Evolutionary conservation across 2,113 vertebrate species (phyloP).

Genomic region (Nothocercus julius): DNA sequence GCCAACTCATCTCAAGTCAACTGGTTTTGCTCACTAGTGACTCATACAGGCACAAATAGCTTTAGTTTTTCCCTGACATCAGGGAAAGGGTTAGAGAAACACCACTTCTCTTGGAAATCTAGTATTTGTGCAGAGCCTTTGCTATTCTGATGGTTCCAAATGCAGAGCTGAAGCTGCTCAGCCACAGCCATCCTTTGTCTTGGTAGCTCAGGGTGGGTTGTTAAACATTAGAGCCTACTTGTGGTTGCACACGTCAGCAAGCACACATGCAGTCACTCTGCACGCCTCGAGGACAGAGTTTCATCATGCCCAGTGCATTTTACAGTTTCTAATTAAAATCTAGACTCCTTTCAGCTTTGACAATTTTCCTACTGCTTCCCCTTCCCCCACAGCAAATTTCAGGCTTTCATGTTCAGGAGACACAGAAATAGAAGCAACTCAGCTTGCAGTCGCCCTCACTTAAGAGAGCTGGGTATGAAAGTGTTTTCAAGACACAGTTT

Average conservation of each 20-base stretch:
- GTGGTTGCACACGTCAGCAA: neutral
- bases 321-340: neutral
- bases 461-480: neutral
- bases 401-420: neutral
- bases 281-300: neutral
- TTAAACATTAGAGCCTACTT: neutral
- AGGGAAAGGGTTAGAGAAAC: neutral
- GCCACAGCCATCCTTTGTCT: neutral
- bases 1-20: neutral
- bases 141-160: neutral
- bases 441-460: neutral
- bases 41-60: neutral
- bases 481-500: neutral
- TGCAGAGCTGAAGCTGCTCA: neutral
- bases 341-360: neutral
- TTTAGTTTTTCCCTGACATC: neutral
- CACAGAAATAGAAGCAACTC: conserved; percentile 29
- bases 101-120: neutral
- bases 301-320: neutral
- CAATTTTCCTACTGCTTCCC: neutral
- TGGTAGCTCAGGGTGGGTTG: neutral
- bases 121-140: rapidly evolving
- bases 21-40: neutral
- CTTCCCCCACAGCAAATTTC: conserved; percentile 19
- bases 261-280: neutral